These are phyloP conservation scores for Hemicentrotus pulcherrimus DNA, from an alignment of 35 echinoderm and acorn worm genomes.

Conservation along the genomic window DNA sequence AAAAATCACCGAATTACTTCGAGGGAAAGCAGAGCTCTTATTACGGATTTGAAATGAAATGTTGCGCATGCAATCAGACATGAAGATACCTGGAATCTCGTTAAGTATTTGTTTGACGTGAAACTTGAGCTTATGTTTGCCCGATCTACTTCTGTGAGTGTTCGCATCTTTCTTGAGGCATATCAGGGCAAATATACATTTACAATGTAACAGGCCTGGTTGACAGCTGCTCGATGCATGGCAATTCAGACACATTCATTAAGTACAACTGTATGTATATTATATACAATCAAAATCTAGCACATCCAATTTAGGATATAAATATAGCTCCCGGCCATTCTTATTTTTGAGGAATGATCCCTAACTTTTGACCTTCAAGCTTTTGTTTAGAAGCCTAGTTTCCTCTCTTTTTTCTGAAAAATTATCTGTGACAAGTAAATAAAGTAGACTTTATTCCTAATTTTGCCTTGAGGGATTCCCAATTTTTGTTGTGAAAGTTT, in stretches of 20 bases:
- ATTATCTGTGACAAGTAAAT: no score
- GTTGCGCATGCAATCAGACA: background rate
- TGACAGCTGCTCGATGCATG: background rate
- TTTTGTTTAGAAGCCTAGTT: no score
- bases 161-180: constrained; percentile 1
- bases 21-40: background rate
- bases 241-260: background rate
- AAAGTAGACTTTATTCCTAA: no score
- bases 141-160: background rate
- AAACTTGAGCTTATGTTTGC: background rate
- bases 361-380: no score
- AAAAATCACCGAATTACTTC: background rate
- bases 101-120: background rate
- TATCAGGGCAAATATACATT: background rate
- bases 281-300: background rate
- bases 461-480: no score
- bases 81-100: background rate
- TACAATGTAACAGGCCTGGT: background rate
- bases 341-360: no score
- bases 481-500: no score
- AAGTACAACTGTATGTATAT: background rate
- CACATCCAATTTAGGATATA: background rate
- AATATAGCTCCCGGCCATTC: background rate
- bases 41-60: background rate
- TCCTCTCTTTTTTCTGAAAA: no score